Base-by-base conservation (phyloP, 2,888 invertebrate genomes). In the Neria commutata region DNA sequence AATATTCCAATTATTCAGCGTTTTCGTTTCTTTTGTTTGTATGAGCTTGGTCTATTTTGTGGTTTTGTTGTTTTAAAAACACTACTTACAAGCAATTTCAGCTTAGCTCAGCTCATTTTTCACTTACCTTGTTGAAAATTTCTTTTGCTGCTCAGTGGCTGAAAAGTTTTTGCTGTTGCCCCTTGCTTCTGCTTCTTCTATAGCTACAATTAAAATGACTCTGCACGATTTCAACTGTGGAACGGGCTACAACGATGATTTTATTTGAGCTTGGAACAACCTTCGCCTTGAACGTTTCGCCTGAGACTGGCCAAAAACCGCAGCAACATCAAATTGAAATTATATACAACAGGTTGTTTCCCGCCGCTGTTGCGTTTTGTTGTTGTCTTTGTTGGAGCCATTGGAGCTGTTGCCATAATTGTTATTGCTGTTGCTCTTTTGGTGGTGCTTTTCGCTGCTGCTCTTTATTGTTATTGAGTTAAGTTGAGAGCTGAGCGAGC, bases 231-330 rank as follows among this genome's bases (percentile, higher is more conserved):
- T 64, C 60, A 64, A 61, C 63, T 64, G 59, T 51, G 47, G 37
- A 3, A 37, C 54, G 8, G 16, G 26, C 49, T n/a, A 19, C 6
- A 25, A 8, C 14, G 16, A n/a, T n/a, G n/a, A 54, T 50, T 42
- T 34, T 46, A 1, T 48, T 21, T 42, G 34, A 24, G 56, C 56
- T 25, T 23, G 26, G 54, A 57, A 72, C 76, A 79, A 79, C 79
- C 79, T 80, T 78, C 75, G 74, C 73, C 74, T 77, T 72, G 76
- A 71, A 77, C 75, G 76, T 66, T 67, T 70, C 70, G 65, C 65
- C 63, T 63, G 62, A 67, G 69, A 79, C 78, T 79, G 75, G 68
- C 64, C 54, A 51, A 53, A 54, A 56, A 50, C 56, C 56, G 52
- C 56, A 26, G 48, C 48, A 64, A 61, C 45, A 11, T 21, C 19